Percentiles rank a stretch among this genome's conserved stretches.
These are phyloP conservation scores for Calliphora vicina DNA, from an alignment of 1,140 invertebrate species.

Conservation along the genomic window DNA sequence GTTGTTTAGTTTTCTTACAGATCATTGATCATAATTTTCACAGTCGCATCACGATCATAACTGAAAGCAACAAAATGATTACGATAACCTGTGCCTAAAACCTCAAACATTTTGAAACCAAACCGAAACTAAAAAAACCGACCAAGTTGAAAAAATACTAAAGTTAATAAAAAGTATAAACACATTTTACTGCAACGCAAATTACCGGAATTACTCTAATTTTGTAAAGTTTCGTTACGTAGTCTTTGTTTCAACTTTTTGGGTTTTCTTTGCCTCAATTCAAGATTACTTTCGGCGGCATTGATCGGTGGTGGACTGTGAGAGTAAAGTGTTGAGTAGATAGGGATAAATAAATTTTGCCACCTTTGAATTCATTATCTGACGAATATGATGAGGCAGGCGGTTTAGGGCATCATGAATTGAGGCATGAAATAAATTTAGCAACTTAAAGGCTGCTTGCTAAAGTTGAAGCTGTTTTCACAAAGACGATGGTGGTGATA, in stretches of 20 bases:
- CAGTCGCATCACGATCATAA: slow-evolving; percentile 12
- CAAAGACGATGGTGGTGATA: neutral
- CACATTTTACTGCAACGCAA: neutral
- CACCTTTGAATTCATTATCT: slow-evolving; percentile 9
- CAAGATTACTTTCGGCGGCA: neutral
- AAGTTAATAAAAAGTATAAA: neutral
- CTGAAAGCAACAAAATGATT: slow-evolving; percentile 32
- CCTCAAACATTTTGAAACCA: neutral
- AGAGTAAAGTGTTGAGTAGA: neutral
- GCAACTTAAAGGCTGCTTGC: neutral
- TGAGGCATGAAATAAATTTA: neutral
- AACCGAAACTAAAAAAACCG: neutral
- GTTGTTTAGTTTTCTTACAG: neutral
- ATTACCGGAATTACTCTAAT: slow-evolving; percentile 17
- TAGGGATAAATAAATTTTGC: neutral
- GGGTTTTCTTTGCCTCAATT: neutral
- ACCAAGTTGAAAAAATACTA: neutral
- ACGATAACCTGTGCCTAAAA: slow-evolving; percentile 10
- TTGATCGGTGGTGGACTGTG: neutral
- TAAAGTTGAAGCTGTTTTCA: neutral
- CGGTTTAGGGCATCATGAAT: neutral
- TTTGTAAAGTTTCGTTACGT: neutral
- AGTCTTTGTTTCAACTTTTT: neutral
- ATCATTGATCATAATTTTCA: slow-evolving; percentile 24
- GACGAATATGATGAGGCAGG: neutral